These are phyloP conservation scores for Platichthys stellatus DNA, from an alignment of 2,113 vertebrate genomes.

Conservation along the genomic window DNA sequence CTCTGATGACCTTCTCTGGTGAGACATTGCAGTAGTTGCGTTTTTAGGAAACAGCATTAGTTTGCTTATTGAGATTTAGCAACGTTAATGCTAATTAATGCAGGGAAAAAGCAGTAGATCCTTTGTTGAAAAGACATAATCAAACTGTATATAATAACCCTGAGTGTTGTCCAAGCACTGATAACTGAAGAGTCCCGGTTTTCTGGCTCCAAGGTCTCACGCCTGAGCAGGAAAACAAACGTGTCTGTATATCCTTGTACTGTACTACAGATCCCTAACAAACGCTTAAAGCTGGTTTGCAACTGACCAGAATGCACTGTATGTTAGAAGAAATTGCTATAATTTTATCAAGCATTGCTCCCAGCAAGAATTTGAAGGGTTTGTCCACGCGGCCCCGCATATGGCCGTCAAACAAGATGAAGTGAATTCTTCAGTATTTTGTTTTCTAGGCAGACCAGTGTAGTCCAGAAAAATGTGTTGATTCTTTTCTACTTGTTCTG, in stretches of 20 bases:
- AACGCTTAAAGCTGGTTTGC: constrained; percentile 61
- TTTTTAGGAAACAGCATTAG: constrained; percentile 35
- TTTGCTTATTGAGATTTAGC: constrained; percentile 59
- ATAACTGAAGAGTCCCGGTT: constrained; percentile 46
- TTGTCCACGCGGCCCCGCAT: constrained; percentile 28
- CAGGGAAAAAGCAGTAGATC: constrained; percentile 57
- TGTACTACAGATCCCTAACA: constrained; percentile 69
- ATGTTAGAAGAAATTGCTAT: constrained; percentile 52
- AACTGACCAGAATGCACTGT: constrained; percentile 78
- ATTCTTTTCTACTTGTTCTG: constrained; percentile 27
- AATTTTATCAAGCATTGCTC: constrained; percentile 36
- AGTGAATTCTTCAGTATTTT: constrained; percentile 59
- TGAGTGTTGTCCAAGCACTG: constrained; percentile 70
- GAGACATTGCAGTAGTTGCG: constrained; percentile 45
- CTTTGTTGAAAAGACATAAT: constrained; percentile 31
- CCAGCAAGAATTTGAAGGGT: constrained; percentile 41
- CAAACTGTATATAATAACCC: constrained; percentile 56
- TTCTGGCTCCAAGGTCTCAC: constrained; percentile 48
- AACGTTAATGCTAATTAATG: constrained; percentile 39
- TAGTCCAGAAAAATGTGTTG: no score
- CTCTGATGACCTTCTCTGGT: constrained; percentile 48
- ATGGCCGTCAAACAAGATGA: constrained; percentile 49
- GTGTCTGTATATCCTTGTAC: constrained; percentile 70
- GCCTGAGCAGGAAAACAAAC: constrained; percentile 54
- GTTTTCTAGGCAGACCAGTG: constrained; percentile 33